Conservation (phyloP, 2,113 vertebrate species). For the Rutilus rutilus region DNA sequence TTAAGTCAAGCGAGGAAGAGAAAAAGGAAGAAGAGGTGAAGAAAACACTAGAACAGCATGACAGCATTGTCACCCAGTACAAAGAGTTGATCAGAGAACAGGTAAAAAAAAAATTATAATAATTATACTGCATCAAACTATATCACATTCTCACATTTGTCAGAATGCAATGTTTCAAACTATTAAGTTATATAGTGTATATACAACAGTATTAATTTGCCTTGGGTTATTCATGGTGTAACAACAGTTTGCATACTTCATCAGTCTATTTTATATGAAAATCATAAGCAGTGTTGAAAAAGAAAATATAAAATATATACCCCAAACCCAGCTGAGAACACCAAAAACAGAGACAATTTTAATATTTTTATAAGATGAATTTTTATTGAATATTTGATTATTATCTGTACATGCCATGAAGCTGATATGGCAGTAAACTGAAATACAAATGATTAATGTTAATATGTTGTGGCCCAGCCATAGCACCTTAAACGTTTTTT, state of each 20-base stretch:
- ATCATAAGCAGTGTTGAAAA: not conserved
- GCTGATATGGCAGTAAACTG: not conserved
- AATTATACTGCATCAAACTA: not conserved
- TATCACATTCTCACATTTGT: not conserved
- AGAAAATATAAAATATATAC: not conserved
- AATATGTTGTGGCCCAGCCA: not conserved
- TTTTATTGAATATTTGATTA: not conserved
- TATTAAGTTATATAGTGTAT: not conserved
- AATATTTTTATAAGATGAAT: not conserved
- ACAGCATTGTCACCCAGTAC: conserved; percentile 96
- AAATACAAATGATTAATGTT: not conserved
- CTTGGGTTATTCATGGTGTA: not conserved
- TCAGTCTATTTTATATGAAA: not conserved
- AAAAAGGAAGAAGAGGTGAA: conserved; percentile 98
- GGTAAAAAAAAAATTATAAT: conserved; percentile 69
- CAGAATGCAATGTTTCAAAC: not conserved
- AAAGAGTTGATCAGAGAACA: conserved; percentile 97
- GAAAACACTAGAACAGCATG: conserved; percentile 96
- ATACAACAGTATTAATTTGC: not conserved
- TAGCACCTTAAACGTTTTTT: not conserved
- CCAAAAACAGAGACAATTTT: not conserved
- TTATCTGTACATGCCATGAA: not conserved
- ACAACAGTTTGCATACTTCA: not conserved
- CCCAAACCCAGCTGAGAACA: not conserved
- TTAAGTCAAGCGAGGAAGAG: conserved; percentile 97